These are phyloP conservation scores for Orthonevra nobilis DNA, from an alignment of 2,888 invertebrate species.

Conservation along the genomic window DNA sequence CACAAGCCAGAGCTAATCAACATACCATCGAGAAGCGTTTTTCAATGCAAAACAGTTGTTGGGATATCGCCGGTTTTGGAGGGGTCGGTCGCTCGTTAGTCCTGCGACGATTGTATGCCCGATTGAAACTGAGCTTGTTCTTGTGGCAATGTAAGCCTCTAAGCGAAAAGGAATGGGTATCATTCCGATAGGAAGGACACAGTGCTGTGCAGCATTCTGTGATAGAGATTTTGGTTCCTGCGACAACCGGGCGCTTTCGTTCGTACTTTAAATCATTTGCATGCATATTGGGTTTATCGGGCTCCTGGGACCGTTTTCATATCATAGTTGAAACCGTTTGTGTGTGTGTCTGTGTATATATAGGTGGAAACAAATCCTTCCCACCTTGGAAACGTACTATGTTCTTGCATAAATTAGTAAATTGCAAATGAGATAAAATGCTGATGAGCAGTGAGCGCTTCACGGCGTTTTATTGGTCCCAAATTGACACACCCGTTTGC, in stretches of 20 bases:
- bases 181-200: conserved; percentile 28
- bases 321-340: conserved; percentile 59
- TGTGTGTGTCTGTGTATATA: background rate
- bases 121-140: conserved; percentile 16
- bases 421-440: conserved; percentile 68
- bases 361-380: background rate
- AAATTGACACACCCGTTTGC: conserved; percentile 49
- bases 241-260: conserved; percentile 20
- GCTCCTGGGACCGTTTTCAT: conserved; percentile 53
- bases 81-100: conserved; percentile 30
- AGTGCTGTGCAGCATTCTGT: conserved; percentile 43
- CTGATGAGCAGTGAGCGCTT: conserved; percentile 54
- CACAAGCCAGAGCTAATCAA: conserved; percentile 51
- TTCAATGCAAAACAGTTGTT: conserved; percentile 31
- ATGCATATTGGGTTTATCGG: conserved; percentile 69
- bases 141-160: conserved; percentile 16
- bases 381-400: conserved; percentile 27
- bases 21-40: conserved; percentile 47
- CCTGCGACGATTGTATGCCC: background rate
- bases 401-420: conserved; percentile 66
- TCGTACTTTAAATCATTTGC: conserved; percentile 68
- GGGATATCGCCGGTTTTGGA: background rate
- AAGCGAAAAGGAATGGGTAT: background rate
- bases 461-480: conserved; percentile 36
- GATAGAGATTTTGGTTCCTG: conserved; percentile 38